phyloP scores from a whole-genome alignment of 2,888 invertebrate genomes.

The Sinohyriopsis cumingii region DNA sequence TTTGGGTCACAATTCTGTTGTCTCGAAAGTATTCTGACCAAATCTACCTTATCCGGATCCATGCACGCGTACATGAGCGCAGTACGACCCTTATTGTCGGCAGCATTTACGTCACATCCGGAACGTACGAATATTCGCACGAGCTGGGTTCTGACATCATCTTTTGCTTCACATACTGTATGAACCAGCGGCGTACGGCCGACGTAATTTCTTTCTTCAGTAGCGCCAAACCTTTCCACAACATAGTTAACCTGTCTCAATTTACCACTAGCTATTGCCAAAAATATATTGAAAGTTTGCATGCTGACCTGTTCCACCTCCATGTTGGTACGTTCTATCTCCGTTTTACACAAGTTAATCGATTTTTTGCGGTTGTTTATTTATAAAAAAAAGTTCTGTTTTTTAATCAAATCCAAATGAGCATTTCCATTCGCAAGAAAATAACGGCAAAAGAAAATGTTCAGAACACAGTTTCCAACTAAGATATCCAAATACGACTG shows the following conservation, averaged over 20 bases:
- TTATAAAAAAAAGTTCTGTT: no score
- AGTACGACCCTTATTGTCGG: slow-evolving; percentile 48
- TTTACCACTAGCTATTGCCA: slow-evolving; percentile 37
- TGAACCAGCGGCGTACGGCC: slow-evolving; percentile 53
- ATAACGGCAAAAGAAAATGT: no score
- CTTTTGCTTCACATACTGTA: slow-evolving; percentile 48
- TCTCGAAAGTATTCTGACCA: slow-evolving; percentile 45
- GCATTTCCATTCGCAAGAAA: no score
- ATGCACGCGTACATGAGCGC: slow-evolving; percentile 58
- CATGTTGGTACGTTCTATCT: no score
- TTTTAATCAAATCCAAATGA: no score
- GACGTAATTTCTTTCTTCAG: slow-evolving; percentile 36
- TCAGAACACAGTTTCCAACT: no score
- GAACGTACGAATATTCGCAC: slow-evolving; percentile 51
- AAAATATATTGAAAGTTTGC: slow-evolving; percentile 27
- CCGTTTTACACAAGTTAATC: no score
- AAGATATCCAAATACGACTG: no score
- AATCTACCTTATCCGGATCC: slow-evolving; percentile 50
- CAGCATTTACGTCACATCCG: slow-evolving; percentile 54
- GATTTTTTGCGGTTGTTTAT: no score
- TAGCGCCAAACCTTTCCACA: slow-evolving; percentile 11
- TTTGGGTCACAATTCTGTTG: slow-evolving; percentile 52
- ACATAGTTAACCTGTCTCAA: slow-evolving; percentile 34
- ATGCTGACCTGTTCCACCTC: no score
- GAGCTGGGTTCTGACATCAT: slow-evolving; percentile 52